Evolutionary conservation across 2,888 invertebrate species (phyloP), one percentile per base, ranked within the genome.

Genomic region (Nasonia oneida): DNA sequence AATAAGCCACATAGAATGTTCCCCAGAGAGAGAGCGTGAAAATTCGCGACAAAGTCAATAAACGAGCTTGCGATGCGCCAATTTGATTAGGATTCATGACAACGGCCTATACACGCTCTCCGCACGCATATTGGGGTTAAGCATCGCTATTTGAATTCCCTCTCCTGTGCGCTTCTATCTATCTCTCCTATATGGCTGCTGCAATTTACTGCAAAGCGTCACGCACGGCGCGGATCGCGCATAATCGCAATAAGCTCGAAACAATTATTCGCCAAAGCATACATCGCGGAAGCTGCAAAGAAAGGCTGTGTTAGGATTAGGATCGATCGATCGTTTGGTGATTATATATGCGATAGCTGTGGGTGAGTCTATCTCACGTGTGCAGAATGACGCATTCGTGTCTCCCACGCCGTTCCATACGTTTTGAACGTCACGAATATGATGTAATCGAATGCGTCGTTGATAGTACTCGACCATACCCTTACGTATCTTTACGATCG

Each of bases 361-460:
- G 47, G 47, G 12, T 10, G 47, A 12, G 47, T 47, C 10, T 47
- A 47, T 12, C 47, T 42, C 42, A 75, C 53, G 14, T 18, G n/a
- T 5, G 23, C 29, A 37, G 70, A 53, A 71, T 80, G 80, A 80
- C 80, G 80, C 80, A 71, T 71, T 80, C 50, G 79, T 81, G 57
- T 61, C 61, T 61, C 73, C 53, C 53, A 18, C 50, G 50, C 67
- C n/a, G 8, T 50, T 70, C 29, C 50, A n/a, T 23, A 8, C 50
- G 14, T 15, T 53, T 64, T 64, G n/a, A 42, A 64, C 29, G 29
- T 61, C 39, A 61, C 61, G 61, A 42, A 42, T 42, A 42, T 42
- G 39, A 6, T 15, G 14, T 29, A 29, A 74, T 75, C 74, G 75
- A n/a, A 6, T 39, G 76, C 39, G 23, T n/a, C 37, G 33, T 18